Conservation (phyloP, 2,888 invertebrate genomes). For the Netelia inedita region DNA sequence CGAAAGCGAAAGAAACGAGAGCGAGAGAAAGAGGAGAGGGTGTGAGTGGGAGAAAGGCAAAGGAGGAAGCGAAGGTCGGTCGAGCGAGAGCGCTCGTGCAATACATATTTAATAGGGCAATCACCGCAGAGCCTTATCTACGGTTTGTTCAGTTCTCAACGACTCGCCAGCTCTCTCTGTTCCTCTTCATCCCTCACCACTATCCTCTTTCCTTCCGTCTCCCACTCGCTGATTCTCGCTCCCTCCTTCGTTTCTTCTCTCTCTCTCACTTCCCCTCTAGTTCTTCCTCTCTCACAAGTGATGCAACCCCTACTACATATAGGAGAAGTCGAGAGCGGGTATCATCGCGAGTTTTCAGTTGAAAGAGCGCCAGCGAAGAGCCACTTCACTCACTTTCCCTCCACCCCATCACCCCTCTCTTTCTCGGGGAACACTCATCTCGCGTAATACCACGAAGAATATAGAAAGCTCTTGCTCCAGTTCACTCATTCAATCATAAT, state of each 20-base stretch:
- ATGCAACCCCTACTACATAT: slow-evolving; percentile 40
- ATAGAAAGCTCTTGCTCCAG: slow-evolving; percentile 3
- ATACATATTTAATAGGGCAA: slow-evolving; percentile 84
- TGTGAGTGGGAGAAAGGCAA: slow-evolving; percentile 61
- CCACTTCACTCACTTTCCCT: slow-evolving; percentile 67
- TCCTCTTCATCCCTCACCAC: no score
- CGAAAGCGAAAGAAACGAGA: slow-evolving; percentile 50
- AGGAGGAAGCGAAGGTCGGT: slow-evolving; percentile 72
- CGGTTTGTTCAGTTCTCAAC: slow-evolving; percentile 81
- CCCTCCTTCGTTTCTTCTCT: no score
- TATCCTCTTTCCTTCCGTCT: neutral
- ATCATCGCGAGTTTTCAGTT: slow-evolving; percentile 51
- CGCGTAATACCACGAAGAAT: slow-evolving; percentile 19
- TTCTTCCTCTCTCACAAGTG: slow-evolving; percentile 43
- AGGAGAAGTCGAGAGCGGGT: slow-evolving; percentile 10
- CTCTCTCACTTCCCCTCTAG: no score
- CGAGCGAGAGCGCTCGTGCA: slow-evolving; percentile 71
- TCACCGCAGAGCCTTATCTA: slow-evolving; percentile 83
- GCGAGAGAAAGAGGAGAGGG: slow-evolving; percentile 59
- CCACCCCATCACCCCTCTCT: neutral
- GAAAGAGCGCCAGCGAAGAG: slow-evolving; percentile 61
- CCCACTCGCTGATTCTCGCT: neutral
- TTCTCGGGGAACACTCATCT: slow-evolving; percentile 30
- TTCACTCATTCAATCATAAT: slow-evolving; percentile 50
- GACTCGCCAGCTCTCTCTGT: slow-evolving; percentile 55